Conservation (phyloP, 1,140 invertebrate species). For the Drosophila kurseongensis region DNA sequence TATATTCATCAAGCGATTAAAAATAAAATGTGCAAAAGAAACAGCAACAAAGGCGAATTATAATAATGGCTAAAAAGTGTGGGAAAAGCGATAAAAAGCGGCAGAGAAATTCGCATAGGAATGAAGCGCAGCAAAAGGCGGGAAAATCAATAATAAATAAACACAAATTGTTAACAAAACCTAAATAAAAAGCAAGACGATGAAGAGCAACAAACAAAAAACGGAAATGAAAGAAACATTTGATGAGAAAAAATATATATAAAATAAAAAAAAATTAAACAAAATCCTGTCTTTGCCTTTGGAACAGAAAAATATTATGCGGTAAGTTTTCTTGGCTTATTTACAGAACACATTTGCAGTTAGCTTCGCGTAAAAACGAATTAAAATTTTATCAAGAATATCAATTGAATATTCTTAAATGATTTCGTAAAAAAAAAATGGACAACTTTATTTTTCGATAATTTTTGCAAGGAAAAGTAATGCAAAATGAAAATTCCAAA, state of each 20-base stretch:
- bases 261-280: constrained; percentile 58
- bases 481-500: too few species aligned
- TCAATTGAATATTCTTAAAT: too few species aligned
- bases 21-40: constrained; percentile 31
- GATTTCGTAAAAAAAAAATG: too few species aligned
- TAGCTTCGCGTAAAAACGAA: too few species aligned
- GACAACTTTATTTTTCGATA: too few species aligned
- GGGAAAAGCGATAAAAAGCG: not conserved
- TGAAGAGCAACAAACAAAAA: constrained; percentile 60
- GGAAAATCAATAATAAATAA: constrained; percentile 66
- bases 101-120: constrained; percentile 8
- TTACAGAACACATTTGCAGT: not conserved
- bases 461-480: too few species aligned
- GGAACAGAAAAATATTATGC: not conserved
- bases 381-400: too few species aligned
- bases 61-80: constrained; percentile 11
- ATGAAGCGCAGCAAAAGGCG: constrained; percentile 12
- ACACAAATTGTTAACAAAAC: constrained; percentile 77
- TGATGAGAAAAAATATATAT: constrained; percentile 69
- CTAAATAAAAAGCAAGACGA: constrained; percentile 38
- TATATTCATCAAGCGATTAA: constrained; percentile 55
- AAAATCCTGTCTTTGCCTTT: constrained; percentile 26
- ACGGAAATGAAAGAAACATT: constrained; percentile 60
- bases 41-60: constrained; percentile 20
- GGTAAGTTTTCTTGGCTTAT: not conserved